Evolutionary conservation across 2,888 invertebrate genomes (phyloP).

Genomic region (Cartodere bifasciata): DNA sequence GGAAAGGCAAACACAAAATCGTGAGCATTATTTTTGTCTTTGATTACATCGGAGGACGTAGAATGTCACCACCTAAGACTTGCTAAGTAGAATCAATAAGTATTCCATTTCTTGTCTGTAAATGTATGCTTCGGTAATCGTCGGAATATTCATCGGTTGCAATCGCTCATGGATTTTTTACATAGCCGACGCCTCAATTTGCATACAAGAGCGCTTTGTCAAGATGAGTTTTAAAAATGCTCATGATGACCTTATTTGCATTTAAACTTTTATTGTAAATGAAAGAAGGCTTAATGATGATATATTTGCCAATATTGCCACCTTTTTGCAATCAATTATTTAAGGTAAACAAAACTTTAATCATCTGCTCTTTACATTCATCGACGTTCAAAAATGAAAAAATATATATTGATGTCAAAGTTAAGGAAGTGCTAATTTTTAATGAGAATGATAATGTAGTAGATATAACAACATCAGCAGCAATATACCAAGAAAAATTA

Average conservation of each 20-base stretch:
- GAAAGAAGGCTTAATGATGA: no score
- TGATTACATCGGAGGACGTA: constrained; percentile 20
- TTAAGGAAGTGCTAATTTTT: no score
- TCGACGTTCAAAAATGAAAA: no score
- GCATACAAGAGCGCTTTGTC: constrained; percentile 28
- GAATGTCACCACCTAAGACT: constrained; percentile 34
- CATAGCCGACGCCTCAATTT: constrained; percentile 32
- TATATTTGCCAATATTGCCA: no score
- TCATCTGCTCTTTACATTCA: no score
- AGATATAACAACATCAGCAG: no score
- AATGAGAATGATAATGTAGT: no score
- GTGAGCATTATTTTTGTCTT: constrained; percentile 6
- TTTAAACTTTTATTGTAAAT: constrained; percentile 11
- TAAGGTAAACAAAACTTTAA: no score
- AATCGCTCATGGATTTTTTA: constrained; percentile 33
- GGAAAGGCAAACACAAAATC: no score
- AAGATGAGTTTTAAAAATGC: constrained; percentile 23
- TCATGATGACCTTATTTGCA: constrained; percentile 17
- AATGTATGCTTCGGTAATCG: constrained; percentile 28
- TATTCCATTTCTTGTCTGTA: constrained; percentile 34
- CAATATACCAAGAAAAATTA: no score
- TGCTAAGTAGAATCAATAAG: constrained; percentile 37
- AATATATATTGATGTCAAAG: no score
- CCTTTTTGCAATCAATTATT: no score
- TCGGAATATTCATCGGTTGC: constrained; percentile 26